Percentiles rank a stretch among this genome's conserved stretches.
These are phyloP conservation scores for Cryptotermes secundus DNA, from an alignment of 1,140 invertebrate genomes.

Conservation along the genomic window DNA sequence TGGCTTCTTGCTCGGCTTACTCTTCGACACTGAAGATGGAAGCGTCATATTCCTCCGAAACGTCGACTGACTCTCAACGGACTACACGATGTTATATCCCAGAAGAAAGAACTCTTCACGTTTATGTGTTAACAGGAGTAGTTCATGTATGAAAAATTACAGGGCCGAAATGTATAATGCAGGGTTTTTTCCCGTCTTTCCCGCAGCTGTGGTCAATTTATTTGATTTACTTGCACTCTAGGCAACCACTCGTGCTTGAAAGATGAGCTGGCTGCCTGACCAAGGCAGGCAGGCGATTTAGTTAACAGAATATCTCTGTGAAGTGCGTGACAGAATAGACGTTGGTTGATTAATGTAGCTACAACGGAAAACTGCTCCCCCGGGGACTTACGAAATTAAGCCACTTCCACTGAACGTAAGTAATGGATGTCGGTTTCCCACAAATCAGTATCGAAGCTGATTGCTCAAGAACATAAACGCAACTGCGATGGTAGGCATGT, in stretches of 20 bases:
- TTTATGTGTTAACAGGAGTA: no score
- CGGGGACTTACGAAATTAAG: neutral
- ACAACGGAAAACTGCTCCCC: neutral
- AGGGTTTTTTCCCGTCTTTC: neutral
- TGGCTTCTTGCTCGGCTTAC: no score
- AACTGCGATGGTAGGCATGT: no score
- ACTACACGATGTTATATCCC: no score
- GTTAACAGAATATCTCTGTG: neutral
- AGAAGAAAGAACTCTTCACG: no score
- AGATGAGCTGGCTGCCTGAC: neutral
- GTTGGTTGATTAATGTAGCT: neutral
- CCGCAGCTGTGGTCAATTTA: constrained; percentile 8
- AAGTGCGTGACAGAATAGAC: neutral
- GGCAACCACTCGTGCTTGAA: neutral
- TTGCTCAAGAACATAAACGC: no score
- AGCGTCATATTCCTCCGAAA: no score
- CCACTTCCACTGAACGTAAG: no score
- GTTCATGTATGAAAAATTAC: neutral
- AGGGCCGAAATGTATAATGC: neutral
- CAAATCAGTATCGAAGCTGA: no score
- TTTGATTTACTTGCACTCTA: neutral
- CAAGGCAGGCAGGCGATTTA: neutral
- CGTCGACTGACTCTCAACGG: no score
- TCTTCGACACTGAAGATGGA: no score
- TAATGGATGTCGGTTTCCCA: no score